These are phyloP conservation scores for Mormyrus lacerda DNA, from an alignment of 2,113 vertebrate species.

Conservation along the genomic window DNA sequence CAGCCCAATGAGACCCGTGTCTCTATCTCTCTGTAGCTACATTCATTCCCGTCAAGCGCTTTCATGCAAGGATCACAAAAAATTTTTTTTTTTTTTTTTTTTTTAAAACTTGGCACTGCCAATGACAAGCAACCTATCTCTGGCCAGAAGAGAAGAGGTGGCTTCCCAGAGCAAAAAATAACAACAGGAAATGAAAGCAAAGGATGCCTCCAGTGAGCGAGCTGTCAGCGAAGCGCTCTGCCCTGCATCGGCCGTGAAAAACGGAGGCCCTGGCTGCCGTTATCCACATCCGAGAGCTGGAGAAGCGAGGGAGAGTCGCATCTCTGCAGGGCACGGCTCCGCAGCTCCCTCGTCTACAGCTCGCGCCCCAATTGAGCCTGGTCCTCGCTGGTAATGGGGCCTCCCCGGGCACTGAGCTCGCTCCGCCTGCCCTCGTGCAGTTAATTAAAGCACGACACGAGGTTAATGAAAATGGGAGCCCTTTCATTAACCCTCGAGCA, in stretches of 20 bases:
- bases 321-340: background rate
- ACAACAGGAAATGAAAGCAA: background rate
- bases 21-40: background rate
- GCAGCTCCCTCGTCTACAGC: background rate
- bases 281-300: background rate
- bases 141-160: background rate
- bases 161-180: background rate
- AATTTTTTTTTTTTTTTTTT: too few species aligned
- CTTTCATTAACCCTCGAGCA: background rate
- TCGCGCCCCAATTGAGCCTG: background rate
- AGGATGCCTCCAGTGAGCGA: background rate
- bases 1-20: background rate
- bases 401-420: background rate
- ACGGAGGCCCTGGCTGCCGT: background rate
- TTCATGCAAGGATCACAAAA: background rate
- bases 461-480: background rate
- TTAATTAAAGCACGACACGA: background rate
- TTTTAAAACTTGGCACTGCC: background rate
- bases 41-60: background rate
- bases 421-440: background rate
- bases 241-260: background rate
- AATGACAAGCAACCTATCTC: background rate
- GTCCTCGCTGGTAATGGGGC: background rate
- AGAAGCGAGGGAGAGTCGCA: background rate
- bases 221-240: background rate